Evolutionary conservation across 2,797 vertebrate species (phyloP).

Genomic region (Eremophila alpestris): DNA sequence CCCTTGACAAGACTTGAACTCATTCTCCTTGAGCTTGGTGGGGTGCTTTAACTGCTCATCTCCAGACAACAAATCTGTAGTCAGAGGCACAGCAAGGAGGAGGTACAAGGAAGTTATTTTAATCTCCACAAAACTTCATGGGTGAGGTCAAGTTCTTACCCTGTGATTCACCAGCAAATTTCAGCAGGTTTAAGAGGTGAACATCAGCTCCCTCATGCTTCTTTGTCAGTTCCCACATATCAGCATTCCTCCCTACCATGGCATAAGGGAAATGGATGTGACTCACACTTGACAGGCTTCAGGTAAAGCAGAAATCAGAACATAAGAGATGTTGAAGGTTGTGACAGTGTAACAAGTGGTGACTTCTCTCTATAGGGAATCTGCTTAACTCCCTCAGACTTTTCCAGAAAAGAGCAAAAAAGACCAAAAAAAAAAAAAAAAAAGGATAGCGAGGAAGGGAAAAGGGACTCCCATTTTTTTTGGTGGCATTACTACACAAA

Average conservation of each 20-base stretch:
- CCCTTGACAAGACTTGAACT: constrained; percentile 21
- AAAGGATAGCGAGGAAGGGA: neutral
- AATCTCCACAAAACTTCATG: neutral
- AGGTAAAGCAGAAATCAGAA: constrained; percentile 1
- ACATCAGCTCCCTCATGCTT: neutral
- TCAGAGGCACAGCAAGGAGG: neutral
- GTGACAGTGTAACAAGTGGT: neutral
- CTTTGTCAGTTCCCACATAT: constrained; percentile 53
- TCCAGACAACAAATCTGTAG: constrained; percentile 13
- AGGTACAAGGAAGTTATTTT: constrained; percentile 40
- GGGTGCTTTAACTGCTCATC: neutral
- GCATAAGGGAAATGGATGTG: constrained; percentile 36
- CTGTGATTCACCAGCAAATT: constrained; percentile 55
- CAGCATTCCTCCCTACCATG: constrained; percentile 26
- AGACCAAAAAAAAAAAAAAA: neutral
- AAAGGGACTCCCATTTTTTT: neutral
- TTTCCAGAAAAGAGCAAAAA: neutral
- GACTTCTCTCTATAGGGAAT: neutral
- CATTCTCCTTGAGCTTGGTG: neutral
- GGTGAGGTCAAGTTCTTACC: constrained; percentile 64
- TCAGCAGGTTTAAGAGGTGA: constrained; percentile 29
- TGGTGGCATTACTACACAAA: neutral
- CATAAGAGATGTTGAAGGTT: neutral
- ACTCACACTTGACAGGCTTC: constrained; percentile 15
- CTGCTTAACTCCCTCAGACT: neutral